Percentiles rank a stretch among this genome's conserved stretches.
These are phyloP conservation scores for Diplolepis rosae DNA, from an alignment of 2,888 invertebrate species.

Conservation along the genomic window DNA sequence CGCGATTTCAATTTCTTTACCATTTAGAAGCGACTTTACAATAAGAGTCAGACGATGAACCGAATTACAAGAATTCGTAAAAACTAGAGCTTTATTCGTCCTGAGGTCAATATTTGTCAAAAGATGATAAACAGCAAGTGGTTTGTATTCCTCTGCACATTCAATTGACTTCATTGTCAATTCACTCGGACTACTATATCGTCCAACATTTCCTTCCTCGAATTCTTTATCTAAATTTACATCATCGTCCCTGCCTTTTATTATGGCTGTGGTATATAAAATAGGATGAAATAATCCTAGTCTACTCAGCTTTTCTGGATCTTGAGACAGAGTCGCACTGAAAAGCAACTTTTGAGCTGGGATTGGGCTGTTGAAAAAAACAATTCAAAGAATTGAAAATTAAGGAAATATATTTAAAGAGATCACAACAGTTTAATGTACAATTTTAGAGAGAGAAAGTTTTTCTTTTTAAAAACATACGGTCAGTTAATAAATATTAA, in stretches of 20 bases:
- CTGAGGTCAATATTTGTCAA: conserved; percentile 78
- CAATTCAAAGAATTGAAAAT: background rate
- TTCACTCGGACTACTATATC: conserved; percentile 89
- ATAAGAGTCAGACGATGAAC: conserved; percentile 84
- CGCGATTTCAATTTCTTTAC: conserved; percentile 75
- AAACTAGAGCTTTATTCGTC: conserved; percentile 87
- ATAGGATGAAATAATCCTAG: conserved; percentile 94
- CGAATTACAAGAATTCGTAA: conserved; percentile 88
- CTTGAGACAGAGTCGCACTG: conserved; percentile 97
- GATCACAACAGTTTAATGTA: too few relatives aligned
- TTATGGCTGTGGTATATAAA: conserved; percentile 85
- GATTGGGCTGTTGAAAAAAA: conserved; percentile 64
- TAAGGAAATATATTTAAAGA: too few relatives aligned
- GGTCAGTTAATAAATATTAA: background rate
- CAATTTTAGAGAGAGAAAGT: too few relatives aligned
- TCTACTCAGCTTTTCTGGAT: conserved; percentile 94
- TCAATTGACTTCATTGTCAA: conserved; percentile 82
- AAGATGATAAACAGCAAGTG: conserved; percentile 85
- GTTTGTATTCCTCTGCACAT: conserved; percentile 83
- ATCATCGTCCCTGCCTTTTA: conserved; percentile 65
- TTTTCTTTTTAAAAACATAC: too few relatives aligned
- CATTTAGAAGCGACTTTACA: conserved; percentile 78
- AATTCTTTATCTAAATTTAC: conserved; percentile 59
- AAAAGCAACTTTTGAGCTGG: conserved; percentile 93
- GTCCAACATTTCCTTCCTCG: conserved; percentile 79